Evolutionary conservation across 2,113 vertebrate species (phyloP).

Genomic region (Eulacestoma nigropectus): DNA sequence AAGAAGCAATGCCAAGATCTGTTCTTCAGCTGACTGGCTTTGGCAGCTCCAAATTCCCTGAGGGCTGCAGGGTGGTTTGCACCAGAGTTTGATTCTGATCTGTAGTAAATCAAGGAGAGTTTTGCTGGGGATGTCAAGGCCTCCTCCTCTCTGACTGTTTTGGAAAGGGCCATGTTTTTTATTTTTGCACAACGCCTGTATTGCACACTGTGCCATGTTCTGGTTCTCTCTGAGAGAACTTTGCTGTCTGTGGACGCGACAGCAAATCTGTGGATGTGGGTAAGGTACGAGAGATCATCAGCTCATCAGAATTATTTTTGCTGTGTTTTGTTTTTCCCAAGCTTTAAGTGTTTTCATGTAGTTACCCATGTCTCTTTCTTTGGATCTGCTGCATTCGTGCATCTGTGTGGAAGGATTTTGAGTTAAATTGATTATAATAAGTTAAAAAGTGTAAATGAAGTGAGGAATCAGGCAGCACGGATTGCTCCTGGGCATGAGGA

Average conservation of each 20-base stretch:
- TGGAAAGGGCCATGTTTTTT: neutral
- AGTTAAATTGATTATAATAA: neutral
- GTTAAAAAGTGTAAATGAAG: neutral
- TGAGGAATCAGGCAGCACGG: neutral
- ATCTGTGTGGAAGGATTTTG: neutral
- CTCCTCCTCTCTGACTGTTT: neutral
- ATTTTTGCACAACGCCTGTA: neutral
- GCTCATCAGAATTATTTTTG: neutral
- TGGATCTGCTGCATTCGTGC: constrained; percentile 39
- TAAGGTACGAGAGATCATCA: neutral
- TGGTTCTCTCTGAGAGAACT: neutral
- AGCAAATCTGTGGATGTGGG: neutral
- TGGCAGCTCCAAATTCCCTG: neutral
- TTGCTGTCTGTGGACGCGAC: neutral
- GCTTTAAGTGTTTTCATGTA: neutral
- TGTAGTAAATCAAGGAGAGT: neutral
- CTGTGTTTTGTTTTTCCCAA: neutral
- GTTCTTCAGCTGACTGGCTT: neutral
- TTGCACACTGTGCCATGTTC: neutral
- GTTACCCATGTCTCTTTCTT: constrained; percentile 2
- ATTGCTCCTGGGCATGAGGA: neutral
- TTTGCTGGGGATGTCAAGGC: neutral
- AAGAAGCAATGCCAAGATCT: constrained; percentile 2
- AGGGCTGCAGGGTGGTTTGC: neutral
- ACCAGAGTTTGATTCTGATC: neutral